Conservation (phyloP, 2,113 vertebrate species). For the Halichoeres trimaculatus region DNA sequence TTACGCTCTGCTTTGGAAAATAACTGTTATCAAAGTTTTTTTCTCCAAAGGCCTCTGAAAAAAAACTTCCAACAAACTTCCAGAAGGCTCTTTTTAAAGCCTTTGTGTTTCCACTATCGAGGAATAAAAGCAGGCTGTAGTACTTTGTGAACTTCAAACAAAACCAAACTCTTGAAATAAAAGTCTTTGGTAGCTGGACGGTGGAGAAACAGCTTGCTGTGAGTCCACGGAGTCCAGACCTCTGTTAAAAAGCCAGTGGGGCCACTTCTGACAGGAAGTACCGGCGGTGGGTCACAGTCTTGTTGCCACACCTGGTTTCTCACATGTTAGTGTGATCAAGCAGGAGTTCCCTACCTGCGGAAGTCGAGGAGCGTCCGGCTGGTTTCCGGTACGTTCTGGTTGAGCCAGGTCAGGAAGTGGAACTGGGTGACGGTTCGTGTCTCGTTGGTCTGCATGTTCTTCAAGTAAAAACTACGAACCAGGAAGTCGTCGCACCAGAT, state of each 20-base stretch:
- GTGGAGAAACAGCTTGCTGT: too few species aligned
- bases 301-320: neutral
- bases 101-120: neutral
- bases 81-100: conserved; percentile 2
- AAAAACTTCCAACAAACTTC: conserved; percentile 8
- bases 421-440: conserved; percentile 98
- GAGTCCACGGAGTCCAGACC: too few species aligned
- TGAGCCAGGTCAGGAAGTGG: conserved; percentile 98
- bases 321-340: fast-evolving
- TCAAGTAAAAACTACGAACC: conserved; percentile 97
- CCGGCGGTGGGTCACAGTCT: neutral
- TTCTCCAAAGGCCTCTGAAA: conserved; percentile 1
- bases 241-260: neutral
- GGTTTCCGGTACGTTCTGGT: conserved; percentile 90
- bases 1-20: conserved; percentile 5
- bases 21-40: conserved; percentile 9
- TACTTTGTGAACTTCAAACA: neutral
- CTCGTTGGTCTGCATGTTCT: conserved; percentile 96
- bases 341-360: conserved; percentile 89
- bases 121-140: conserved; percentile 5
- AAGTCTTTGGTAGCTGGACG: neutral
- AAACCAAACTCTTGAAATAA: neutral
- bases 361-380: conserved; percentile 94
- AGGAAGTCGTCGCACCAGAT: conserved; percentile 99
- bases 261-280: too few species aligned